Percentiles rank a stretch among this genome's conserved stretches.
Evolutionary conservation across 2,888 invertebrate genomes (phyloP).

Genomic region (Antheraea yamamai): DNA sequence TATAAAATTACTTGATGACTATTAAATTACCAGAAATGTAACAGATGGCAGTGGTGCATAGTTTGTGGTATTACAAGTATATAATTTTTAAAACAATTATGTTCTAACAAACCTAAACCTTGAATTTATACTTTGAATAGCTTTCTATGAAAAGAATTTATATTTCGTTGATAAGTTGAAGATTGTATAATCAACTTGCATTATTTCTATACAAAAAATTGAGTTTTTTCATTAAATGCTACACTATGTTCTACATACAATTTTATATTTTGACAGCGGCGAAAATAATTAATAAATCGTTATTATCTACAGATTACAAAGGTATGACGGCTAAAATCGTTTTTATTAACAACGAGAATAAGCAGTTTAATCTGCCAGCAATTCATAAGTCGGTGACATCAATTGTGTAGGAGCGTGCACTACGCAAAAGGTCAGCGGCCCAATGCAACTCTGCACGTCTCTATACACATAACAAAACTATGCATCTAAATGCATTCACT

Average conservation of each 20-base stretch:
- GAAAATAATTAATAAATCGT: neutral
- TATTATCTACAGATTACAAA: neutral
- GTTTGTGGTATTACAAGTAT: too few species aligned
- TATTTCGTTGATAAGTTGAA: too few species aligned
- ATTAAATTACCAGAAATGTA: too few species aligned
- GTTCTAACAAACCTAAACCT: too few species aligned
- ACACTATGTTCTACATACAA: neutral
- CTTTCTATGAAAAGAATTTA: too few species aligned
- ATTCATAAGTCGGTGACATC: constrained; percentile 16
- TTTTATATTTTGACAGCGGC: neutral
- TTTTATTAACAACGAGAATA: neutral
- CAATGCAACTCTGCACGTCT: constrained; percentile 19
- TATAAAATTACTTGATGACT: too few species aligned
- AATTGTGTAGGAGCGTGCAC: constrained; percentile 21
- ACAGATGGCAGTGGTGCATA: too few species aligned
- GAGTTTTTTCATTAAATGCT: neutral
- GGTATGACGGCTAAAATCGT: neutral
- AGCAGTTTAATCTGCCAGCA: neutral
- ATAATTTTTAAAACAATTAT: too few species aligned
- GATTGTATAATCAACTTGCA: too few species aligned
- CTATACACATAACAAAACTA: constrained; percentile 7
- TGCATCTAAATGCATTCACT: constrained; percentile 15
- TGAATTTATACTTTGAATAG: too few species aligned
- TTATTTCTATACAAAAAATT: neutral
- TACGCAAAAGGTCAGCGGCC: constrained; percentile 21